Conservation (phyloP, 2,797 vertebrate genomes). For the Xiphorhynchus erythropygius region DNA sequence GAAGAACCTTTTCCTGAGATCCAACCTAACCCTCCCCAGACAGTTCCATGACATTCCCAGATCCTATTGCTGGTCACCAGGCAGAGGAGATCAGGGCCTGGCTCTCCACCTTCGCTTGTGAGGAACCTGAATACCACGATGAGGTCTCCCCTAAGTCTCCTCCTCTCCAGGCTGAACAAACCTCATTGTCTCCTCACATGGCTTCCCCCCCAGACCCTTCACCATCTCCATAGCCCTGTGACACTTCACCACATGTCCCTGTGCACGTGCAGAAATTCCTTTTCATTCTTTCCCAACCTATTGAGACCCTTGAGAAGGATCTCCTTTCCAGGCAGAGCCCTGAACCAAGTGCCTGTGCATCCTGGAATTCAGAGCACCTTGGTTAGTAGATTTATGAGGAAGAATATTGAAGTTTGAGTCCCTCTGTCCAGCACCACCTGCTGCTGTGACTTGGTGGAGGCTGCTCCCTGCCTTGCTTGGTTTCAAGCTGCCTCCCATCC, state of each 20-base stretch:
- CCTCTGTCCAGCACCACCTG: neutral
- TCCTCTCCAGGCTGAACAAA: neutral
- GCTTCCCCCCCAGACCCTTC: neutral
- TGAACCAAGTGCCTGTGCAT: neutral
- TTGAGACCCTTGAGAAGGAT: neutral
- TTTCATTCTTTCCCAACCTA: neutral
- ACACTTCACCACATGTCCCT: neutral
- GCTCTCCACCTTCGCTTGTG: neutral
- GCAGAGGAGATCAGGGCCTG: neutral
- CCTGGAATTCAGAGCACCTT: neutral
- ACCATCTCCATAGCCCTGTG: neutral
- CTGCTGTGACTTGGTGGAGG: neutral
- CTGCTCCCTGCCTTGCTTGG: neutral
- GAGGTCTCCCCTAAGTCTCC: neutral
- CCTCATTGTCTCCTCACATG: neutral
- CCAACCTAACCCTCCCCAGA: neutral
- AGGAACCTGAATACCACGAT: neutral
- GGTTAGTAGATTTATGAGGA: neutral
- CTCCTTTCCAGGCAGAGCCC: neutral
- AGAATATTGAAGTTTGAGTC: neutral
- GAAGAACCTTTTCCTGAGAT: rapidly evolving
- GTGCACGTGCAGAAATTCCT: neutral
- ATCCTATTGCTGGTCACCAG: neutral
- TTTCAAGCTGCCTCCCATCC: neutral
- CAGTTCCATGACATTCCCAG: rapidly evolving